phyloP scores from a whole-genome alignment of 2,113 vertebrate genomes.

The Hyaena hyaena region DNA sequence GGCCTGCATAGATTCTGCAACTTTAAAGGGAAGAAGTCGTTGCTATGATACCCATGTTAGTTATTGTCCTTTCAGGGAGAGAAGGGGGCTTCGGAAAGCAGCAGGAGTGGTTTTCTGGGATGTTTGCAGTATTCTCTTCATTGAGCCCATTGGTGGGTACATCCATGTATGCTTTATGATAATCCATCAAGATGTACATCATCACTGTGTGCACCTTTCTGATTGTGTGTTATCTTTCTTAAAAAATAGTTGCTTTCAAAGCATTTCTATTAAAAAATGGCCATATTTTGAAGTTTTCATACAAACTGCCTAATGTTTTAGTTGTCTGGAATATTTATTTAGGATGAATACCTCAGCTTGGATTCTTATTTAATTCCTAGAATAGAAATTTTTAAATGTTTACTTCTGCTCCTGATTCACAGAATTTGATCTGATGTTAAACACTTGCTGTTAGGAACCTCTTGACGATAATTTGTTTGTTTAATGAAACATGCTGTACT shows the following conservation, averaged over 20 bases:
- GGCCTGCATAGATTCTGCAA: background rate
- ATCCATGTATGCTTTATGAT: background rate
- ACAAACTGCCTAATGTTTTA: background rate
- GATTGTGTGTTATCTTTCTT: background rate
- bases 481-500: background rate
- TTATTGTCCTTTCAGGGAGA: background rate
- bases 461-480: background rate
- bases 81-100: background rate
- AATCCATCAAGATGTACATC: background rate
- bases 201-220: background rate
- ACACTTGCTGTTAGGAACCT: background rate
- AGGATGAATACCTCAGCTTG: background rate
- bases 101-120: background rate
- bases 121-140: background rate
- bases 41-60: background rate
- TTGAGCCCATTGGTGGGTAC: background rate
- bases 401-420: background rate
- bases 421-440: conserved; percentile 39
- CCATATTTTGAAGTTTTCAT: background rate
- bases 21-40: background rate
- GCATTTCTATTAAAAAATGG: background rate
- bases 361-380: background rate
- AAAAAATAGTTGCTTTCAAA: background rate
- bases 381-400: conserved; percentile 13
- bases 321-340: background rate